Base-by-base conservation (phyloP, 2,888 invertebrate genomes). In the Drosophila paramelanica region DNA sequence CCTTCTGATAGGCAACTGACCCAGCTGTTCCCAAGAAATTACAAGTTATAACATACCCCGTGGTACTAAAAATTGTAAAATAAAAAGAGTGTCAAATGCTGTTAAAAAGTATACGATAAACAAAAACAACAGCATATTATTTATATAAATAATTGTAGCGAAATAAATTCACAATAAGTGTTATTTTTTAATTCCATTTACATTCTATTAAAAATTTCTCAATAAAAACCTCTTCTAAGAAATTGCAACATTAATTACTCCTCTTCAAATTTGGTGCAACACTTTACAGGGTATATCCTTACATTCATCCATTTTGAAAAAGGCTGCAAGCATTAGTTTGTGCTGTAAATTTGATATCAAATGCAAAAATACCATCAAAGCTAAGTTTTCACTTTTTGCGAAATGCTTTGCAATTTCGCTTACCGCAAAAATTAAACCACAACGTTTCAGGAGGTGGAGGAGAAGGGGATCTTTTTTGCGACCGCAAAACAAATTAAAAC, bases 401-500 rank as follows among this genome's bases (percentile, higher is more conserved):
- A 46, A 70, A 70, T 38, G 50, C 49, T 65, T 62, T 65, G 31
- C 47, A 57, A 43, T 52, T 66, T 53, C 41, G 27, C 14, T 49
- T 41, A 57, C 75, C 76, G 43, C 72, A 72, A 47, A 62, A 74
- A 53, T 60, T 56, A 49, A 50, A 33, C 55, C 53, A 7, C 42
- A 53, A 36, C 25, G 46, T 45, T 41, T 20, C 25, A 46, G 31
- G 5, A 38, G 13, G 20, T n/a, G n/a, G 10, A 17, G 8, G 4
- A 27, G 14, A 25, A 13, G n/a, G 13, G 25, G 5, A 17, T 10
- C 3, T 43, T 41, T 59, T 57, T 14, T 52, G 31, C n/a, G 14
- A 14, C 58, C 70, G 51, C 66, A 70, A 58, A 62, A 56, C 70
- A 74, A 75, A 71, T 74, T 67, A 59, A 75, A 75, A 67, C 59